Base-by-base conservation (phyloP, 2,797 vertebrate genomes). In the Crenichthys baileyi region DNA sequence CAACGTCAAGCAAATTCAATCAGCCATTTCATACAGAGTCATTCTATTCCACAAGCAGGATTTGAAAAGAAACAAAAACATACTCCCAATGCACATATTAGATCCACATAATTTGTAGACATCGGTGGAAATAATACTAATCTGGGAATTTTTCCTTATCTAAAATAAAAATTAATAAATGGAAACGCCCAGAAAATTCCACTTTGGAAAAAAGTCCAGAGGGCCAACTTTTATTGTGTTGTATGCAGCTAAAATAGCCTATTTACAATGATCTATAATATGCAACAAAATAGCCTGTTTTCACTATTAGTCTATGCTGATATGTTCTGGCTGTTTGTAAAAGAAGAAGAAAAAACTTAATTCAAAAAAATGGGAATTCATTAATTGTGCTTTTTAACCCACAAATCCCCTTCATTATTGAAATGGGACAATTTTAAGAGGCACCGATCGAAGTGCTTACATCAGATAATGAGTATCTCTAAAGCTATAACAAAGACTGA, bases 351-450 rank as follows among this genome's bases (percentile, higher is more conserved):
- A 70, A 65, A 80, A 93, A 89, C 79, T 78, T 36, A 91, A 86
- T 31, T 50, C 41, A 81, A 79, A 79, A 75, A 63, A 81, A 81
- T 85, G 83, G 87, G 86, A 87, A 87, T 86, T 90, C 84, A 80
- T 81, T 84, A 90, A 92, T 96, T 96, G 95, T 96, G 96, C 95
- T 96, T 96, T 94, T 95, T 91, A 95, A 95, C 95, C 94, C 93
- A 92, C 91, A 90, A 90, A 92, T 87, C 94, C 94, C 92, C 90
- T 95, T 95, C 94, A 73, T 86, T 12, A 11, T 61, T 61, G 94
- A 96, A 96, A 94, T 91, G 92, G 94, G 90, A 84, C 80, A 51
- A 87, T 89, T 91, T 89, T 81, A 82, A 93, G 92, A 94, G 94
- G 91, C 93, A 93, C 91, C 85, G 18, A 78, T 85, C 83, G 75